Evolutionary conservation across 2,113 vertebrate species (phyloP).

Genomic region (Sardina pilchardus): DNA sequence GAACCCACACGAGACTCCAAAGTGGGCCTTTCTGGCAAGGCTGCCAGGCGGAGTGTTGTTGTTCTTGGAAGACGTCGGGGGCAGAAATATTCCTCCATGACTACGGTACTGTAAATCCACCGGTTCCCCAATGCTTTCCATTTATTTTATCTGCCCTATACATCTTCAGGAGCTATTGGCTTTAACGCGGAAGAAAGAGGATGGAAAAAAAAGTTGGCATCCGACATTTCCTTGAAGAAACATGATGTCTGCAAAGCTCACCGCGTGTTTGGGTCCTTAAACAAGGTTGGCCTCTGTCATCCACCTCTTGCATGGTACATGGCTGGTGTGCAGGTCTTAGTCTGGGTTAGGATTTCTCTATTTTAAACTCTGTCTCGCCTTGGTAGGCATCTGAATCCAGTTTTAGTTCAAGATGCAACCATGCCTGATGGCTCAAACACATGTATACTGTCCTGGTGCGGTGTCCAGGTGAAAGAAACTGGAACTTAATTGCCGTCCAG

Average conservation of each 20-base stretch:
- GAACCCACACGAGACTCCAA: slow-evolving; percentile 27
- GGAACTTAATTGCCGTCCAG: background rate
- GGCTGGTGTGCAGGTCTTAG: background rate
- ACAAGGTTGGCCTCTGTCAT: slow-evolving; percentile 57
- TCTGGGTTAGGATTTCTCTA: background rate
- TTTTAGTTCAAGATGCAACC: background rate
- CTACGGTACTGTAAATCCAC: slow-evolving; percentile 40
- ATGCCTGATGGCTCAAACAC: background rate
- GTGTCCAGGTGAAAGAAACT: background rate
- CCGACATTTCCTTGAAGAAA: slow-evolving; percentile 32
- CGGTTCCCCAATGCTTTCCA: slow-evolving; percentile 45
- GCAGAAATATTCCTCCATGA: slow-evolving; percentile 41
- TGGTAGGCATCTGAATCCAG: background rate
- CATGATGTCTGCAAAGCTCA: slow-evolving; percentile 42
- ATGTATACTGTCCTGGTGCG: background rate
- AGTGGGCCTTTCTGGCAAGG: slow-evolving; percentile 19
- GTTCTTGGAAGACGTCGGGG: slow-evolving; percentile 43
- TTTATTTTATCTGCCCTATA: slow-evolving; percentile 47
- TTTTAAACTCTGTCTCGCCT: background rate
- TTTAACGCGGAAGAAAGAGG: slow-evolving; percentile 21
- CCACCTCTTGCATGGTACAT: slow-evolving; percentile 39
- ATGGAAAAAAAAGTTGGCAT: slow-evolving; percentile 52
- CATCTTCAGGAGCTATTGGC: slow-evolving; percentile 49
- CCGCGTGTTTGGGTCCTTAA: slow-evolving; percentile 36
- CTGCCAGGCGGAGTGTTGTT: slow-evolving; percentile 34